Base-by-base conservation (phyloP, 1,140 invertebrate species). In the Phenacoccus solenopsis region DNA sequence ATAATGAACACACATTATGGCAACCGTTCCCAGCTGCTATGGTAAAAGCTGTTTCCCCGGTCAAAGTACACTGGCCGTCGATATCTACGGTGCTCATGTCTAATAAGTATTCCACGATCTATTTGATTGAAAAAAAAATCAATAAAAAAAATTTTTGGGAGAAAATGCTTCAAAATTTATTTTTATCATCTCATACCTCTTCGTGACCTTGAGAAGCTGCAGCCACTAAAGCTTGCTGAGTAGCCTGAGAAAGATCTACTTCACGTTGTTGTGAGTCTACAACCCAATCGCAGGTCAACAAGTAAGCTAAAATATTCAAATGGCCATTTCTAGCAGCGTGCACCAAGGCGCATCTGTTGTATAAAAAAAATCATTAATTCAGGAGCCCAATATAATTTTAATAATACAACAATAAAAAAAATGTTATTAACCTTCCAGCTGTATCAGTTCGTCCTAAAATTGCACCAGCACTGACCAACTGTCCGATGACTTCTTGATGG, bases 41-140 rank as follows among this genome's bases (percentile, higher is more conserved):
- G 0, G 91, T 95, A 21, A 98, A 79, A 0, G 94, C 91, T 61
- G 93, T 93, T 76, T 96, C 93, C 0, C 93, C 93, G 13, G 90
- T 89, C 25, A 94, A 81, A 5, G 84, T 83, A 76, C 93, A 90
- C 1, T 84, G 78, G 1, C 79, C 81, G 80, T 95, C 90, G 9
- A 91, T 85, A 67, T 86, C 83, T 10, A 93, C 85, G 73, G 90
- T 87, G n/a, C 88, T 84, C 79, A 90, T 87, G 76, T 96, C 91
- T 30, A 98, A 76, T 4, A 98, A 79, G 79, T 93, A 96, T 75
- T 96, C 91, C 1, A 94, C 89, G 72, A 97, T 89, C 77, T 84
- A 75, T 20, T 79, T 75, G 70, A 61, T 61, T 71, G 22, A 35
- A 70, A 38, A 22, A 69, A 57, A 56, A 69, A 56, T 59, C 16